phyloP scores from a whole-genome alignment of 2,113 vertebrate species.

The Notothenia rossii region DNA sequence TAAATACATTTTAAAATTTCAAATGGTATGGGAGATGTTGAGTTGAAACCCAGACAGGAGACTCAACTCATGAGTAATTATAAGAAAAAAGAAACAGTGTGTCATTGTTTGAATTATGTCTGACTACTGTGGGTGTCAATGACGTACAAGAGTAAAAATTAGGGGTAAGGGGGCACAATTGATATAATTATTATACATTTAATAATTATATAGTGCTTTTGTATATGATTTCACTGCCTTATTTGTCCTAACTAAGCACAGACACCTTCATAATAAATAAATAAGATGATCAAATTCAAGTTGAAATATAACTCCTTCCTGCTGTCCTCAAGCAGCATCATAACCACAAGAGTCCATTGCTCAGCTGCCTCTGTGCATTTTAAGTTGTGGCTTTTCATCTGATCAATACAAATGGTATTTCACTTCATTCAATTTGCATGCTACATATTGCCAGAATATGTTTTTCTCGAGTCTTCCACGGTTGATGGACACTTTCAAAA shows the following conservation, averaged over 20 bases:
- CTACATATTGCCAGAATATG: not conserved
- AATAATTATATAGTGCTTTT: too few species aligned
- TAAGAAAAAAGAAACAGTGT: not conserved
- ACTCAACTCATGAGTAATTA: not conserved
- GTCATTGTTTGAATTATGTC: slow-evolving; percentile 2
- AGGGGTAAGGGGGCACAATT: not conserved
- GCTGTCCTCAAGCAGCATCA: not conserved
- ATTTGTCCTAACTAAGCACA: not conserved
- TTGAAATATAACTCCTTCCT: not conserved
- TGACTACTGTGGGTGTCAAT: not conserved
- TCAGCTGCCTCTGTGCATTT: not conserved
- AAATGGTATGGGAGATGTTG: not conserved
- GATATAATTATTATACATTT: not conserved
- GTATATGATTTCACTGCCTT: not conserved
- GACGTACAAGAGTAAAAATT: not conserved
- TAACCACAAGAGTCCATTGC: not conserved
- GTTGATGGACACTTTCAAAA: not conserved
- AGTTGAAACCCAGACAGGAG: not conserved
- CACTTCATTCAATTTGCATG: not conserved
- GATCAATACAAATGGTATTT: slow-evolving; percentile 10
- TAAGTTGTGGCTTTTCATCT: slow-evolving; percentile 3
- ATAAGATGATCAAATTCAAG: not conserved
- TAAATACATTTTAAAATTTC: not conserved
- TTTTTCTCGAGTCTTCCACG: slow-evolving; percentile 8
- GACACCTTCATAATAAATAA: not conserved